Base-by-base conservation (phyloP, 1,140 invertebrate species). In the Pomacea maculata region DNA sequence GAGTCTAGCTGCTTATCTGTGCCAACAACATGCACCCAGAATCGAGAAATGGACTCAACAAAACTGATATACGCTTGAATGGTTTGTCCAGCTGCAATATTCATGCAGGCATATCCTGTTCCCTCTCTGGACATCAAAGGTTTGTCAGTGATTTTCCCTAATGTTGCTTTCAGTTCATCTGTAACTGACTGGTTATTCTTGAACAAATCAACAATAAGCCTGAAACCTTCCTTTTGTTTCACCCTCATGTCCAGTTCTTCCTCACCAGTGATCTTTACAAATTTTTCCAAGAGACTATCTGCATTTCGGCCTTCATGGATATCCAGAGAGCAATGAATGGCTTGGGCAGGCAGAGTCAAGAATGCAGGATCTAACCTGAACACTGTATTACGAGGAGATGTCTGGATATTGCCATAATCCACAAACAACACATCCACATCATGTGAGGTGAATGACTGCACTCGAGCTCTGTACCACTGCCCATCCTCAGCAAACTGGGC, bases 401-500 rank as follows among this genome's bases (percentile, higher is more conserved):
- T 85, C 83, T 93, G 92, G 19, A 79, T 84, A 75, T 93, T 93
- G 55, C 93, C 94, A 84, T 93, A 93, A 86, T 94, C 93, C 57
- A 94, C 90, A 84, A 92, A 93, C n/a, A 87, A 85, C 75, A 93
- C 89, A 72, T 87, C 85, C 80, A 90, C 86, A 79, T 83, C 87
- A 74, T 81, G 79, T 8, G 79, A 82, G 19, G 81, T 57, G 14
- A 84, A 79, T 80, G 92, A 92, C 6, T 93, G 88, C 94, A 96
- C 94, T 94, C 91, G 73, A 54, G 89, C 92, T 85, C 92, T 82
- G 84, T 95, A 96, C 95, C 95, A 96, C 75, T 93, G 92, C 52
- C 91, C 89, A 90, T 96, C 95, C 82, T 92, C 93, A 83, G 93
- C 93, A 83, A 94, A 96, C 64, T 94, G 91, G 0, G 95, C 95